Evolutionary conservation across 2,113 vertebrate species (phyloP).

Genomic region (Paradoxurus hermaphroditus): DNA sequence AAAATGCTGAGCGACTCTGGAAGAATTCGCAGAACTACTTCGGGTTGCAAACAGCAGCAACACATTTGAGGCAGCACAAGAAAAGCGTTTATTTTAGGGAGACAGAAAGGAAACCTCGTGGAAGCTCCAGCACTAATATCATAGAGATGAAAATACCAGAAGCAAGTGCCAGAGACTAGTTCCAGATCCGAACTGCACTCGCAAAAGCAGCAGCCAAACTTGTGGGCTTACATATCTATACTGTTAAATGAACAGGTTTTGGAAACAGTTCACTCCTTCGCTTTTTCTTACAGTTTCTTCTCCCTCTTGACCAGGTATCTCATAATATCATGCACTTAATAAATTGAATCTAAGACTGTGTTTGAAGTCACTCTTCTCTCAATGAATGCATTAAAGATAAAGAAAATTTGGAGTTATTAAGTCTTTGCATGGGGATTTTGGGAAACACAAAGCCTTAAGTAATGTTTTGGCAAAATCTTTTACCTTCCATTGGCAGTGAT

Average conservation of each 20-base stretch:
- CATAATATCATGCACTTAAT: background rate
- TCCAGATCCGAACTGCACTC: background rate
- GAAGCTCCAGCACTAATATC: background rate
- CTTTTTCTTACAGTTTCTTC: background rate
- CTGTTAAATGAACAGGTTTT: background rate
- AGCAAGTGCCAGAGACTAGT: background rate
- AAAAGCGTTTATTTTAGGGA: background rate
- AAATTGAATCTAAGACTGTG: background rate
- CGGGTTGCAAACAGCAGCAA: background rate
- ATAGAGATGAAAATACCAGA: background rate
- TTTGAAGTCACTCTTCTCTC: background rate
- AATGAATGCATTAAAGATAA: background rate
- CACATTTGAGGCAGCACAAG: background rate
- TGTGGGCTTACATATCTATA: fast-evolving
- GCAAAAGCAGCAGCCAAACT: background rate
- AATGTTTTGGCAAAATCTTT: background rate
- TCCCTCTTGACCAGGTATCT: background rate
- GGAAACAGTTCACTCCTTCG: background rate
- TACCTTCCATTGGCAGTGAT: background rate
- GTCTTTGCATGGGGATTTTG: background rate
- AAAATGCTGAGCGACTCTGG: background rate
- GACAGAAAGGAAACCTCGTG: background rate
- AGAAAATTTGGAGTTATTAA: background rate
- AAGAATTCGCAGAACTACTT: background rate
- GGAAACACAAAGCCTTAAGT: background rate